Evolutionary conservation across 37 sponge, comb jelly and placozoan species (phyloP).

Genomic region (Crambe crambe): DNA sequence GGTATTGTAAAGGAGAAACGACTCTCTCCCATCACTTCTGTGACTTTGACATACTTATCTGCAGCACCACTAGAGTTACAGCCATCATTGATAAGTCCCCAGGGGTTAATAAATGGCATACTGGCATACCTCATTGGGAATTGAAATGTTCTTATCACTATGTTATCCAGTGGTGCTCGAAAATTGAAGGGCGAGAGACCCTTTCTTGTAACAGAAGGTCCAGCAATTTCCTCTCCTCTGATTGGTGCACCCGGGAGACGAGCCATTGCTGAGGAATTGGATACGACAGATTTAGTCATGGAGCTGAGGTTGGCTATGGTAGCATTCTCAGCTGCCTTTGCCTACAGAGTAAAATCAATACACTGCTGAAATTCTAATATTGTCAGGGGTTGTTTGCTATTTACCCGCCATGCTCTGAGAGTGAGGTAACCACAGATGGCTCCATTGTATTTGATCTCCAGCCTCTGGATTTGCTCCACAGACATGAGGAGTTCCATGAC

Average conservation of each 20-base stretch:
- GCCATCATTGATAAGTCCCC: neutral
- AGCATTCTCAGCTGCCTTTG: neutral
- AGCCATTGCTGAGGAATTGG: neutral
- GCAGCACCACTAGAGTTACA: neutral
- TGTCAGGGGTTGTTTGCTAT: neutral
- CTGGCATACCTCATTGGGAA: constrained; percentile 41
- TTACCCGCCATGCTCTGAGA: constrained; percentile 29
- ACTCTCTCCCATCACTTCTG: constrained; percentile 84
- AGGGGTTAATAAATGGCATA: neutral
- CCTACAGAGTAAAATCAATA: neutral
- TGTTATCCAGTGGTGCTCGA: constrained; percentile 52
- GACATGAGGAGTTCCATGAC: constrained; percentile 56
- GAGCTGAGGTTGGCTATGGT: neutral
- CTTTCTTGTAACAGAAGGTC: neutral
- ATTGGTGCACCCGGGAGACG: neutral
- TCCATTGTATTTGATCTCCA: constrained; percentile 48
- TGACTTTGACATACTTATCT: constrained; percentile 53
- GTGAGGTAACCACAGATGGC: constrained; percentile 38
- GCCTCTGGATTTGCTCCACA: constrained; percentile 31
- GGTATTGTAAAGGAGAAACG: constrained; percentile 69
- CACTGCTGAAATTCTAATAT: too few relatives aligned
- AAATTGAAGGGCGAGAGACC: constrained; percentile 8
- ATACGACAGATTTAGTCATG: neutral
- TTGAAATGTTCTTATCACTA: constrained; percentile 48
- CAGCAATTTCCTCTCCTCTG: constrained; percentile 2